Evolutionary conservation across 2,797 vertebrate species (phyloP), one percentile per base, ranked within the genome.

Genomic region (Sebastes jordani): DNA sequence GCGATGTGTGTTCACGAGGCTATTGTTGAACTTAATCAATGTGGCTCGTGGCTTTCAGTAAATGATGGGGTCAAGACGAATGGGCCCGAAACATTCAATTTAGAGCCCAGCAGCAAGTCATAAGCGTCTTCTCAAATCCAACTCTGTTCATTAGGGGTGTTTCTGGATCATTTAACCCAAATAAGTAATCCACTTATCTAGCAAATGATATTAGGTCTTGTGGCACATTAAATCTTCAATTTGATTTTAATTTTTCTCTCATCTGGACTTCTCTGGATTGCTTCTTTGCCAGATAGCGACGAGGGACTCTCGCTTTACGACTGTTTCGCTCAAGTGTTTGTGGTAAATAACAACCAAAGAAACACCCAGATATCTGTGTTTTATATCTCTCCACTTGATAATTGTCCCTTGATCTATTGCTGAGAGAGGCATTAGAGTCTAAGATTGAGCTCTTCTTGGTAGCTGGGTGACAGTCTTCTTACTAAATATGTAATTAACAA

Each of bases 111-210:
- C 87, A 93, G 89, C 68, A 56, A 89, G 80, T 85, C 56, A 11
- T 80, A 74, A 88, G 80, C 81, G 75, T 89, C 92, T 81, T 59
- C 76, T 68, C 76, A 70, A 68, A 85, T 86, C 66, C 89, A 25
- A 88, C 38, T 81, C 73, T 85, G 86, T 93, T 91, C 85, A 94
- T 92, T 86, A 87, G 74, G 80, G 68, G 81, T 87, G 23, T 91
- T 95, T 95, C 89, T 81, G 84, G 86, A 80, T 90, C 85, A 91
- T 94, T 91, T 91, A 91, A 93, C 84, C 74, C 76, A 78, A 87
- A 88, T 85, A 72, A 70, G 76, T 70, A 64, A 92, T 93, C 69
- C 70, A 81, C 89, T 91, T 92, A 85, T 86, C 90, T 87, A 87
- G 89, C 27, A 82, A 85, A 91, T 74, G 16, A 60, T 49, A 60